Evolutionary conservation across 2,888 invertebrate genomes (phyloP).

Genomic region (Cosmorhoe ocellata): DNA sequence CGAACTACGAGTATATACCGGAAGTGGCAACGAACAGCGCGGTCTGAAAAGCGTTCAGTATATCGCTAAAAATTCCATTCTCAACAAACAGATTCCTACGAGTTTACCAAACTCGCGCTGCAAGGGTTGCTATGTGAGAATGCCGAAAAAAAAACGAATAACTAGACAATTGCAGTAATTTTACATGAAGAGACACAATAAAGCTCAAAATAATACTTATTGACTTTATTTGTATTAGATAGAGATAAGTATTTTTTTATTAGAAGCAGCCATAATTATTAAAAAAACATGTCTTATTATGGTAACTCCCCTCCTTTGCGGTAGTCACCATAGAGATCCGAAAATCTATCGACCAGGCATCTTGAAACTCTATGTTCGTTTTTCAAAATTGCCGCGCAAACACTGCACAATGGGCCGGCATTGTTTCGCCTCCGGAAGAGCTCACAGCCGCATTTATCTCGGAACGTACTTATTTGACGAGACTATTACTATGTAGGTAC

Average conservation of each 20-base stretch:
- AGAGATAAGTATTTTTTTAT: too few species aligned
- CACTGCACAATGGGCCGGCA: slow-evolving; percentile 45
- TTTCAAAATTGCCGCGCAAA: slow-evolving; percentile 55
- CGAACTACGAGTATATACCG: too few species aligned
- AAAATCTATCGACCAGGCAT: slow-evolving; percentile 1
- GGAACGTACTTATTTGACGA: slow-evolving; percentile 53
- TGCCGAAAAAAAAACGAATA: not conserved
- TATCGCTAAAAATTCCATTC: slow-evolving; percentile 23
- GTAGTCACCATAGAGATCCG: not conserved
- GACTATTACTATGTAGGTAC: slow-evolving; percentile 60
- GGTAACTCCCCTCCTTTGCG: too few species aligned
- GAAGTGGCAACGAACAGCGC: not conserved
- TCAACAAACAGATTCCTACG: slow-evolving; percentile 33
- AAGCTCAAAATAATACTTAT: too few species aligned
- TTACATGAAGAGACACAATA: too few species aligned
- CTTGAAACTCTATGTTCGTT: slow-evolving; percentile 26
- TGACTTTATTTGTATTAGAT: too few species aligned
- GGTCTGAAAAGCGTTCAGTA: slow-evolving; percentile 2
- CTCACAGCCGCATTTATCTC: slow-evolving; percentile 47
- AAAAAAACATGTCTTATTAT: too few species aligned
- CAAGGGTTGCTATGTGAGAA: not conserved
- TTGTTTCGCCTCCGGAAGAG: slow-evolving; percentile 40
- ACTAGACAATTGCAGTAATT: too few species aligned
- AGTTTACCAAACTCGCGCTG: slow-evolving; percentile 27
- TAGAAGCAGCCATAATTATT: too few species aligned